These are phyloP conservation scores for Callionymus lyra DNA, from an alignment of 2,113 vertebrate genomes.

Conservation along the genomic window DNA sequence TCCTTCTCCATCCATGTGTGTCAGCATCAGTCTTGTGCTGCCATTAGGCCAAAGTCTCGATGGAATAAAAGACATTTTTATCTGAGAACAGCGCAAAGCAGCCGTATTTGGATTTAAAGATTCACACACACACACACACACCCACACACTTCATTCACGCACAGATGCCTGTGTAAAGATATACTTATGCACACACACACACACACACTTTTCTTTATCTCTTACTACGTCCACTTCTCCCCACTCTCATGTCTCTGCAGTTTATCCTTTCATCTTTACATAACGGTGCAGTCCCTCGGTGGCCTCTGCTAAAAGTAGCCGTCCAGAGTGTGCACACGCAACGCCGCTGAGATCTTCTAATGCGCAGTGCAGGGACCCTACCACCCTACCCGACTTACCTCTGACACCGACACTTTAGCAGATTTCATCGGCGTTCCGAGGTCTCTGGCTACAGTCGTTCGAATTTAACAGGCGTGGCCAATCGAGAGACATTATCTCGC, in stretches of 20 bases:
- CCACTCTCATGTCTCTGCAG: constrained; percentile 40
- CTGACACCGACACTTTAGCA: no score
- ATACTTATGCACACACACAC: constrained; percentile 10
- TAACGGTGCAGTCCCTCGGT: constrained; percentile 30
- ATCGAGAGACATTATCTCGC: no score
- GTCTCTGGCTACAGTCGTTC: no score
- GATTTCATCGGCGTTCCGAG: no score
- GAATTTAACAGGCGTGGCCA: no score
- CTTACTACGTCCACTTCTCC: constrained; percentile 34
- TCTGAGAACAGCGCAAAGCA: constrained; percentile 48
- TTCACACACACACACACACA: constrained; percentile 14
- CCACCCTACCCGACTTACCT: constrained; percentile 8
- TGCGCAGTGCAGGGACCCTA: constrained; percentile 22
- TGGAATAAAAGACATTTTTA: constrained; percentile 56
- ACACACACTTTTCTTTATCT: constrained; percentile 19
- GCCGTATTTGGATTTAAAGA: constrained; percentile 55
- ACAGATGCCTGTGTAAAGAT: constrained; percentile 15
- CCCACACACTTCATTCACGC: constrained; percentile 7
- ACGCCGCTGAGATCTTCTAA: constrained; percentile 1
- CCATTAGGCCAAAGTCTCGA: constrained; percentile 49
- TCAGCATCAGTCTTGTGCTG: constrained; percentile 34
- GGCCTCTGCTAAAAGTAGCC: constrained; percentile 32
- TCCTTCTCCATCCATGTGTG: constrained; percentile 32
- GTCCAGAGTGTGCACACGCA: constrained; percentile 12
- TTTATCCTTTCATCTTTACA: constrained; percentile 57